Conservation (phyloP, 2,888 invertebrate species). For the Gisinianus flammeolus region DNA sequence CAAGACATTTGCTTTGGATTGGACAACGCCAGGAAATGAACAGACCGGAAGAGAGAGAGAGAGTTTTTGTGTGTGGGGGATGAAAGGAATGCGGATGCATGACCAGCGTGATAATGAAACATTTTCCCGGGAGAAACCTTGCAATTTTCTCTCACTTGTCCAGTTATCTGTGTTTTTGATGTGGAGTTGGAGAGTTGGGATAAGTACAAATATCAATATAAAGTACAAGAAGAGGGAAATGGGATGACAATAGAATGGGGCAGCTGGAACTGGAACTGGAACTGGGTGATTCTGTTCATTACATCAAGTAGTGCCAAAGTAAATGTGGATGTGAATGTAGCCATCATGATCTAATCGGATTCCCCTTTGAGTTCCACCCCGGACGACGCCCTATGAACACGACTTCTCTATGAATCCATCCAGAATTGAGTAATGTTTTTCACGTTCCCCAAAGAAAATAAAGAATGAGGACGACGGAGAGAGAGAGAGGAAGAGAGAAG, state of each 20-base stretch:
- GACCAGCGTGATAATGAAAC: slow-evolving; percentile 2
- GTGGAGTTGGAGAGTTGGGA: background rate
- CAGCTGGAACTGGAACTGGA: background rate
- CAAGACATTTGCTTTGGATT: no score
- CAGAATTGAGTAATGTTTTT: no score
- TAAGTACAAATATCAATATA: no score
- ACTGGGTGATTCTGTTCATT: no score
- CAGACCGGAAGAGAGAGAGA: no score
- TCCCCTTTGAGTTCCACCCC: no score
- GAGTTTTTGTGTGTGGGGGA: background rate
- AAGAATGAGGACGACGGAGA: background rate
- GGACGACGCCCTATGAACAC: no score
- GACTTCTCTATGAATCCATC: no score
- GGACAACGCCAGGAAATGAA: background rate
- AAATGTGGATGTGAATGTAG: no score
- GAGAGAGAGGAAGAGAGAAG: background rate
- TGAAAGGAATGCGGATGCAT: slow-evolving; percentile 8
- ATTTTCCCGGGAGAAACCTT: background rate
- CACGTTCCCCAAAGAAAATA: background rate
- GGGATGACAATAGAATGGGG: background rate
- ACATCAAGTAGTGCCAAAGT: no score
- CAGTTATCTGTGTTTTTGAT: background rate
- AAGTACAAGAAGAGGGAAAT: no score
- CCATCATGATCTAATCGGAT: no score
- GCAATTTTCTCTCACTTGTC: background rate